Evolutionary conservation across 2,888 invertebrate genomes (phyloP).

Genomic region (Serrognathus titanus): DNA sequence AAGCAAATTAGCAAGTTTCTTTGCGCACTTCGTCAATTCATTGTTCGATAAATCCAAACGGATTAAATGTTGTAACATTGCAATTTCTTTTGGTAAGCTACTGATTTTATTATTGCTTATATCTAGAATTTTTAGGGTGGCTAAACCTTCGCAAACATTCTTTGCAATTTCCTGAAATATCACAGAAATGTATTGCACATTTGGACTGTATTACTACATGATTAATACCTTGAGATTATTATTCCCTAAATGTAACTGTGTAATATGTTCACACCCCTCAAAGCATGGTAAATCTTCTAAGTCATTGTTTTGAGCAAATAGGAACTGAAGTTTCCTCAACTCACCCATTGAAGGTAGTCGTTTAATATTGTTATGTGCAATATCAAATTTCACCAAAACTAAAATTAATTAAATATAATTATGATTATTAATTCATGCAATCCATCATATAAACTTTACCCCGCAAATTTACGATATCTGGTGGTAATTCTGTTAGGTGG

Average conservation of each 20-base stretch:
- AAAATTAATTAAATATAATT: conserved; percentile 22
- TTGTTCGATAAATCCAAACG: conserved; percentile 85
- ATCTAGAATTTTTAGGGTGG: conserved; percentile 70
- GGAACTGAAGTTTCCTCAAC: conserved; percentile 67
- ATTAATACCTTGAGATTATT: conserved; percentile 68
- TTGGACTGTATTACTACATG: background rate
- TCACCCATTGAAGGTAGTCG: conserved; percentile 64
- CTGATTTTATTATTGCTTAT: conserved; percentile 79
- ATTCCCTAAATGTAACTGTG: conserved; percentile 79
- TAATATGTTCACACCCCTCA: conserved; percentile 69
- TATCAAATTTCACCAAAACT: conserved; percentile 70
- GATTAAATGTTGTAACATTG: conserved; percentile 69
- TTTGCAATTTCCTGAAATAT: conserved; percentile 63
- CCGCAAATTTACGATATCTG: conserved; percentile 78
- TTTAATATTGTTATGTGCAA: conserved; percentile 69
- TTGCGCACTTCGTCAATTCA: conserved; percentile 46
- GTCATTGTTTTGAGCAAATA: conserved; percentile 81
- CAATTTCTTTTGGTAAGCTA: conserved; percentile 74
- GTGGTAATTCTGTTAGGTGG: conserved; percentile 69
- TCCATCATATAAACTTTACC: conserved; percentile 52
- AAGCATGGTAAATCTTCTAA: conserved; percentile 73
- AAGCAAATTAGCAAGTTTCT: conserved; percentile 4
- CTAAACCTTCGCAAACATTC: conserved; percentile 69
- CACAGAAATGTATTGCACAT: background rate
- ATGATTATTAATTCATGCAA: background rate